Conservation (phyloP, 2,888 invertebrate genomes). For the Lasioglossum malachurum region DNA sequence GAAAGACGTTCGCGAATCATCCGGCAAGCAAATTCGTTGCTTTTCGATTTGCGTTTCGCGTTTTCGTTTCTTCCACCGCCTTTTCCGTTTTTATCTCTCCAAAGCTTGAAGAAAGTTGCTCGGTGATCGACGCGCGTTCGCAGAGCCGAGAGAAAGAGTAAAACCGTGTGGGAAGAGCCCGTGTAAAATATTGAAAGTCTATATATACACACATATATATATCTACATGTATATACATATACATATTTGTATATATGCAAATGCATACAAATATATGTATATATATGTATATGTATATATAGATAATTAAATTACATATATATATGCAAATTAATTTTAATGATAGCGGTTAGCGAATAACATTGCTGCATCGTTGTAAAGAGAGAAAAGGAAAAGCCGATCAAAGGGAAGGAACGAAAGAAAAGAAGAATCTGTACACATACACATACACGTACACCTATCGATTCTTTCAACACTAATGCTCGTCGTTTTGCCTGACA, state of each 20-base stretch:
- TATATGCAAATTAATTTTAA: conserved; percentile 77
- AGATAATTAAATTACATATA: conserved; percentile 50
- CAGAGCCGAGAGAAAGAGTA: conserved; percentile 38
- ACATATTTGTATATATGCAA: conserved; percentile 54
- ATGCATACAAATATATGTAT: conserved; percentile 29
- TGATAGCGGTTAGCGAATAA: conserved; percentile 72
- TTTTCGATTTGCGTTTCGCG: conserved; percentile 14
- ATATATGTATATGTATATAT: conserved; percentile 40
- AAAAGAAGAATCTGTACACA: conserved; percentile 31
- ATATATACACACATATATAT: conserved; percentile 74
- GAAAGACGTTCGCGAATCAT: conserved; percentile 10
- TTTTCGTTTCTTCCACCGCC: background rate
- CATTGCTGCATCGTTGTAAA: conserved; percentile 74
- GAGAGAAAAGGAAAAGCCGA: conserved; percentile 59
- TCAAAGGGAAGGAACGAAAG: conserved; percentile 60
- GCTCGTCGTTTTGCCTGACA: conserved; percentile 73
- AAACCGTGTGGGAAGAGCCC: conserved; percentile 65
- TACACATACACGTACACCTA: background rate
- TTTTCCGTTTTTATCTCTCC: conserved; percentile 33
- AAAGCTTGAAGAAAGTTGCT: conserved; percentile 49
- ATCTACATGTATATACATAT: conserved; percentile 60
- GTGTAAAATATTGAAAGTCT: conserved; percentile 82
- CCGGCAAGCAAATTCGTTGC: conserved; percentile 8
- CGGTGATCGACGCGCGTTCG: conserved; percentile 54
- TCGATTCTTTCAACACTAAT: conserved; percentile 54